Base-by-base conservation (phyloP, 1,140 invertebrate species). In the Calliphora vicina region DNA sequence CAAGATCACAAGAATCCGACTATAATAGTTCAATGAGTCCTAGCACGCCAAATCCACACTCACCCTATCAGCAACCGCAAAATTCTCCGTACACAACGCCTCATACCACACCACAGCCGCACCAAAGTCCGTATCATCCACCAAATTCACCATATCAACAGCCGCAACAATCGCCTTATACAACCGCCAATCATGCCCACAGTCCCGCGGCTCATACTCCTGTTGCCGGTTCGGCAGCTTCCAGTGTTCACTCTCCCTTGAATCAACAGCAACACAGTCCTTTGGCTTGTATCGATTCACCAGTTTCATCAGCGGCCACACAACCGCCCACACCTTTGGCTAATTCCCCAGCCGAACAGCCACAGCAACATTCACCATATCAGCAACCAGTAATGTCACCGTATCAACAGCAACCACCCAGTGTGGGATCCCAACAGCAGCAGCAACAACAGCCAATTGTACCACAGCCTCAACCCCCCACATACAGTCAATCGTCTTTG, bases 41-140 rank as follows among this genome's bases (percentile, higher is more conserved):
- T n/a, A 90, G 88, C 80, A 90, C 89, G 12, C 89, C 88, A 1
- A 90, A 90, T 85, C 89, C 90, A 0, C 88, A 89, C 82, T 90
- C 90, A 20, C 88, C 90, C 0, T 91, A 91, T 67, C 90, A 91
- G 43, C 89, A 90, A 82, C 87, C 87, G 0, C 88, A 90, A 80
- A 92, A 91, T 29, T 90, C 89, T 26, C 87, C 91, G 1, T 93
- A 91, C 84, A 91, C 91, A 84, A 91, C 91, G 35, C 86, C 87
- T 1, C 74, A 78, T 45, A 78, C 74, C 0, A 78, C 74, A 78
- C 85, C 89, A 81, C 85, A 86, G 13, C 87, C 89, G 0, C 88
- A 90, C 23, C 85, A 87, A 9, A 91, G 90, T 2, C 91, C 90
- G 1, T 91, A 90, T 82, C 90, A 86, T 84, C 87, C 91, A 23